phyloP scores from a whole-genome alignment of 2,888 invertebrate genomes.

The Morpho helenor region DNA sequence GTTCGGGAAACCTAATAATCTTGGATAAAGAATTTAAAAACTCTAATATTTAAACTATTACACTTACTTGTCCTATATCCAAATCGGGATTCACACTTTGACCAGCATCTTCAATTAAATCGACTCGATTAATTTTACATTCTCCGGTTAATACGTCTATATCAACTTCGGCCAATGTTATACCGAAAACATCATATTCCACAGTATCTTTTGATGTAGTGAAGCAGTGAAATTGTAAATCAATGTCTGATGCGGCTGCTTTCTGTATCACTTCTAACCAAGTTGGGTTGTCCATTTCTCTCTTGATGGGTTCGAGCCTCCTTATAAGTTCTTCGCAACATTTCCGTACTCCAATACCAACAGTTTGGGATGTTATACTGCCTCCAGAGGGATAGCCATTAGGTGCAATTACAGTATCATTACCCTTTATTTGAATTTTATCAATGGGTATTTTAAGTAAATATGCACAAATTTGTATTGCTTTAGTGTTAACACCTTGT shows the following conservation, averaged over 20 bases:
- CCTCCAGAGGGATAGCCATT: slow-evolving; percentile 80
- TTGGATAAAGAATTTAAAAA: neutral
- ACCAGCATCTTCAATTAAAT: slow-evolving; percentile 2
- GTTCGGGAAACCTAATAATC: neutral
- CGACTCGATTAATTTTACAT: slow-evolving; percentile 8
- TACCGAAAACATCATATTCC: slow-evolving; percentile 70
- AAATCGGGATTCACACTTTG: neutral
- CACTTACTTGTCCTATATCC: slow-evolving; percentile 1
- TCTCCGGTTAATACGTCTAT: slow-evolving; percentile 88
- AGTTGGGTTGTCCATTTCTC: slow-evolving; percentile 58
- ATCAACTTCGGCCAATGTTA: slow-evolving; percentile 82
- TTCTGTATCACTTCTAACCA: slow-evolving; percentile 74
- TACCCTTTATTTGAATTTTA: slow-evolving; percentile 79
- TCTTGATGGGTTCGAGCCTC: slow-evolving; percentile 64
- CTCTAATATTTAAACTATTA: neutral
- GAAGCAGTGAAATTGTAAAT: slow-evolving; percentile 52
- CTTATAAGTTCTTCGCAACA: slow-evolving; percentile 66
- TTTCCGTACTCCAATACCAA: slow-evolving; percentile 74
- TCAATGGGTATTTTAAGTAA: slow-evolving; percentile 81
- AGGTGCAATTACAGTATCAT: slow-evolving; percentile 71
- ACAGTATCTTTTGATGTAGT: slow-evolving; percentile 45
- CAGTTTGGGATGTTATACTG: slow-evolving; percentile 81
- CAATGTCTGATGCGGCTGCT: slow-evolving; percentile 56
- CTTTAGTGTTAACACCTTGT: slow-evolving; percentile 89
- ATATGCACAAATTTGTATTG: slow-evolving; percentile 84